Percentiles rank a stretch among this genome's conserved stretches.
Conservation (phyloP, 2,797 vertebrate genomes). For the Sebastes cheni region DNA sequence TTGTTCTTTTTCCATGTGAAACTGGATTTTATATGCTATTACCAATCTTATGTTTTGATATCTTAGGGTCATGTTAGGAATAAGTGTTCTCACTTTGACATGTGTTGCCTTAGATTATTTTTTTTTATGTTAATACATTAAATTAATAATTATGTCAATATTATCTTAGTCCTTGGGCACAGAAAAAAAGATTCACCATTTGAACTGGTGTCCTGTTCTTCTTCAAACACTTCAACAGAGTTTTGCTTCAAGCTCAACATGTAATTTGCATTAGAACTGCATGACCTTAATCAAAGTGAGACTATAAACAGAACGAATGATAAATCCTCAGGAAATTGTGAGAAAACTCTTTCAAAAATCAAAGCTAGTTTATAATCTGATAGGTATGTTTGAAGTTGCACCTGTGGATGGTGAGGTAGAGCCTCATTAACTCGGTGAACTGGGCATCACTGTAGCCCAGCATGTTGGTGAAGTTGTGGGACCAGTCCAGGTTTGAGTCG, state of each 20-base stretch:
- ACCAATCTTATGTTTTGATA: no score
- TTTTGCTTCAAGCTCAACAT: neutral
- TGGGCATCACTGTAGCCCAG: constrained; percentile 92
- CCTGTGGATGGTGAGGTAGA: constrained; percentile 99
- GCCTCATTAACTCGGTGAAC: constrained; percentile 97
- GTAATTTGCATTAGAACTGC: neutral
- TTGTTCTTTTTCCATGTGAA: no score
- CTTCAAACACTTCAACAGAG: neutral
- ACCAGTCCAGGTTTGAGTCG: constrained; percentile 96
- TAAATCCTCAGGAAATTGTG: neutral
- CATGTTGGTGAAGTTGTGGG: constrained; percentile 98
- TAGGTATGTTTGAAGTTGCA: constrained; percentile 41
- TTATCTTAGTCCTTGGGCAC: neutral
- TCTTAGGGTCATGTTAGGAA: no score
- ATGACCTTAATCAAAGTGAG: neutral
- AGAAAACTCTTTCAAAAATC: neutral
- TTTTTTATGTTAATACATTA: neutral
- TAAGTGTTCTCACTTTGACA: no score
- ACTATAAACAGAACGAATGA: neutral
- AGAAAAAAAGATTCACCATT: neutral
- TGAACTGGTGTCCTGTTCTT: neutral
- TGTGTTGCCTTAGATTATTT: no score
- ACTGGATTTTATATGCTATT: no score
- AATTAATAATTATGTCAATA: neutral
- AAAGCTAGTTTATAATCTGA: neutral